A percentile compares a stretch with the other conserved stretches of the same genome.
Evolutionary conservation across 1,140 invertebrate genomes (phyloP).

Genomic region (Nephila pilipes): DNA sequence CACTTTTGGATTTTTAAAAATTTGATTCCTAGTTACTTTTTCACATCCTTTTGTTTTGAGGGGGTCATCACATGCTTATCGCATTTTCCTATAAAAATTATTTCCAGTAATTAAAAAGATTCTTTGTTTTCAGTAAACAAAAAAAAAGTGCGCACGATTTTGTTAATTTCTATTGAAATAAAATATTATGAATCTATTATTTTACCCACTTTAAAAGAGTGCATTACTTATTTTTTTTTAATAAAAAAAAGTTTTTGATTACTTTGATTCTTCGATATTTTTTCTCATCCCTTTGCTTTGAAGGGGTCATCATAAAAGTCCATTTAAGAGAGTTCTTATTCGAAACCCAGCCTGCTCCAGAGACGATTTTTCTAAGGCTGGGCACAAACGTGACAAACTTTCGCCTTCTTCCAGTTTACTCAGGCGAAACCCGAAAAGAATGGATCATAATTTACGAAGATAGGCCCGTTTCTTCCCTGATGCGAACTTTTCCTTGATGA

Average conservation of each 20-base stretch:
- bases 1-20: too few species aligned
- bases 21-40: neutral
- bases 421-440: neutral
- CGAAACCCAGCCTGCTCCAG: neutral
- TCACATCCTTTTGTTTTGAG: neutral
- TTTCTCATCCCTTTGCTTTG: neutral
- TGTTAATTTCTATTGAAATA: too few species aligned
- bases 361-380: neutral
- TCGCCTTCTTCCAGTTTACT: neutral
- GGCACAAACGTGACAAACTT: constrained; percentile 22
- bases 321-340: neutral
- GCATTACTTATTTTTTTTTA: too few species aligned
- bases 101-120: too few species aligned
- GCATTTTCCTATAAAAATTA: too few species aligned
- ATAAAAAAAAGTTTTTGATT: too few species aligned
- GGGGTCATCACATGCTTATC: neutral
- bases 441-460: constrained; percentile 57
- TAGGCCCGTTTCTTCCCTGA: neutral
- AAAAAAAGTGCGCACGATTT: too few species aligned
- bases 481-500: constrained; percentile 51
- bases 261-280: neutral
- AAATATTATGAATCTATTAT: too few species aligned
- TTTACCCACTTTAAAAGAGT: too few species aligned
- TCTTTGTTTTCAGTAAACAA: too few species aligned
- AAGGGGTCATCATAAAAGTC: neutral